Percentiles rank a stretch among this genome's conserved stretches.
phyloP scores from a whole-genome alignment of 2,797 vertebrate genomes.

The Hydrophis major region DNA sequence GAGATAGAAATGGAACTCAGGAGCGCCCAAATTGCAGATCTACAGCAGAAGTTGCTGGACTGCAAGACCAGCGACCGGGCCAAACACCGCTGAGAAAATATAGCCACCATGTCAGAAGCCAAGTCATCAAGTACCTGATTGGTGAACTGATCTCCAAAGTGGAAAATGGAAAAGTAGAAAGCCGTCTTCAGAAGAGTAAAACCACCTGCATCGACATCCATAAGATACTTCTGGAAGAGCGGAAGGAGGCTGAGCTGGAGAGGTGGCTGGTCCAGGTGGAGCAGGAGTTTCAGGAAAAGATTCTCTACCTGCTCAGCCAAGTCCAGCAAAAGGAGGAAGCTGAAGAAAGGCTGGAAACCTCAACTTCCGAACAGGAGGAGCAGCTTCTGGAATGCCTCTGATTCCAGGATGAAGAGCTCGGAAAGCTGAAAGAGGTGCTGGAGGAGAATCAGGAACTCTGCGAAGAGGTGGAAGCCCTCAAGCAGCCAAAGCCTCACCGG shows the following conservation, averaged over 20 bases:
- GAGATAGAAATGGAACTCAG: conserved; percentile 92
- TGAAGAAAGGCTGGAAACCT: conserved; percentile 62
- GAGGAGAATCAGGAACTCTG: no score
- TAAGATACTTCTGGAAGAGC: conserved; percentile 83
- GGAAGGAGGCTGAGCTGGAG: conserved; percentile 82
- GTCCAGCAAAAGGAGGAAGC: conserved; percentile 77
- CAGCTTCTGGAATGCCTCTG: conserved; percentile 81
- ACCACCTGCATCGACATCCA: conserved; percentile 76
- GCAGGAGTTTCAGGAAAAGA: conserved; percentile 90
- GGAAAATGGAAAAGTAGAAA: conserved; percentile 81
- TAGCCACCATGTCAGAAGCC: conserved; percentile 85
- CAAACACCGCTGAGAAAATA: conserved; percentile 84
- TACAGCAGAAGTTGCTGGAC: conserved; percentile 92
- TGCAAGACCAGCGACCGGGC: conserved; percentile 83
- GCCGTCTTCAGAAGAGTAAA: conserved; percentile 83
- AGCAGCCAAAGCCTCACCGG: conserved; percentile 79
- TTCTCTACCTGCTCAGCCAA: conserved; percentile 87
- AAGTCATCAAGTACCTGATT: conserved; percentile 87
- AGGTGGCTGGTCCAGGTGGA: conserved; percentile 82
- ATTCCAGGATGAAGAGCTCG: conserved; percentile 73
- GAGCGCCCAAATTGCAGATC: conserved; percentile 94
- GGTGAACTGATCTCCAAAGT: conserved; percentile 90
- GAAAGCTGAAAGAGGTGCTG: no score
- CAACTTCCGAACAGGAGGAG: conserved; percentile 73
- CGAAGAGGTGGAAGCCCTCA: no score